Evolutionary conservation across 2,888 invertebrate species (phyloP), one percentile per base, ranked within the genome.

Genomic region (Synergus umbraculus): DNA sequence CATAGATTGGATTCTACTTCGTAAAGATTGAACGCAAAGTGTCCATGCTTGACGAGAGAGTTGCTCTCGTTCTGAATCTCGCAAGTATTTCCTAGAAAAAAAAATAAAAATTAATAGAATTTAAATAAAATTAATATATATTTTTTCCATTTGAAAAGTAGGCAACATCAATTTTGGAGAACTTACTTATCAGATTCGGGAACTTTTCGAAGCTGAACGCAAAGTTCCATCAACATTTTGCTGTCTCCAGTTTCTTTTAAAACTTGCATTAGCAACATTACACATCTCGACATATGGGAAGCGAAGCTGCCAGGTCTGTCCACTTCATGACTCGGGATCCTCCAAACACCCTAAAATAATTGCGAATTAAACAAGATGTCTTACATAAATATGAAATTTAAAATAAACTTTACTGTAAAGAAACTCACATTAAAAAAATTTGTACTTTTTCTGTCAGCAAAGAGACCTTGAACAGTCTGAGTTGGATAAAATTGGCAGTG

Each of bases 281-380:
- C 95, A 84, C 97, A 97, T 80, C 97, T 95, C 83, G 96, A 96
- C 96, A 98, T 97, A 90, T 98, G 98, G 54, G 97, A 96, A 0
- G 97, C 96, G 90, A 99, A 97, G 84, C 97, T 97, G 4, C 98
- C 98, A 0, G 97, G 96, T 82, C 98, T 94, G 90, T 98, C 98
- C 64, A 98, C 96, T 93, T 99, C 98, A 80, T 95, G 95, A 2
- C 96, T 94, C 0, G 98, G 98, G 90, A 98, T 97, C 85, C 97
- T 94, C 98, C 98, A 98, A 79, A 98, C 96, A 73, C 98, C 96
- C 95, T 96, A 85, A 46, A 46, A 78, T 44, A 54, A 43, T 64
- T 63, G 60, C 0, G 18, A 44, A 60, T 18, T 46, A 10, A 22
- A 63, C 58, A 44, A 29, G 10, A 54, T 29, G 29, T 13, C 37